Percentiles rank a stretch among this genome's conserved stretches.
These are phyloP conservation scores for Macquaria australasica DNA, from an alignment of 2,113 vertebrate genomes.

Conservation along the genomic window DNA sequence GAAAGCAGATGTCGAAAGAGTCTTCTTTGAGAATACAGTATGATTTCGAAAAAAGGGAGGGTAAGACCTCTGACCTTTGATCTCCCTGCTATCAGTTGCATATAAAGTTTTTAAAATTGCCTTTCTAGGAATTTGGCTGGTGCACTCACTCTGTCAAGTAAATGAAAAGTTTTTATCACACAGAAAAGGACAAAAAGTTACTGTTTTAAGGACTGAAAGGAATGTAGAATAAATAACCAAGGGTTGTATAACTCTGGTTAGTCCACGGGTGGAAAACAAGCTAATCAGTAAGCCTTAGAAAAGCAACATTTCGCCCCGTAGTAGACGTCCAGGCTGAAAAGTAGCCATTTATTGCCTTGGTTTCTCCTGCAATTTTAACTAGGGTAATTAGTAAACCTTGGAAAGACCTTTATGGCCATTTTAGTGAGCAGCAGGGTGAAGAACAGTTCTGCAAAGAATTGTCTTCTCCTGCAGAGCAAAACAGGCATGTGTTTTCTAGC, in stretches of 20 bases:
- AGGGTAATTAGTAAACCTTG: conserved; percentile 43
- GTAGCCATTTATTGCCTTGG: conserved; percentile 47
- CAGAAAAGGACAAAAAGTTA: too few species aligned
- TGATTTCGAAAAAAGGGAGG: background rate
- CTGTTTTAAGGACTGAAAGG: too few species aligned
- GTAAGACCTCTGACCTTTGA: conserved; percentile 12
- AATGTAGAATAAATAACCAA: background rate
- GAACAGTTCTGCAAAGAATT: background rate
- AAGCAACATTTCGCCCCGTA: background rate
- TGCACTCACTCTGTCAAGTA: background rate
- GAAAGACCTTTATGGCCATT: conserved; percentile 28
- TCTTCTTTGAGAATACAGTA: background rate
- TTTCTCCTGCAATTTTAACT: conserved; percentile 23
- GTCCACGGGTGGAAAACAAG: conserved; percentile 11
- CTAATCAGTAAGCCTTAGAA: conserved; percentile 34
- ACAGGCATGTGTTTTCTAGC: background rate
- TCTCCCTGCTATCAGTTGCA: background rate
- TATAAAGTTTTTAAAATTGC: background rate
- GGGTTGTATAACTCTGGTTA: background rate
- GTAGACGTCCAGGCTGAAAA: background rate
- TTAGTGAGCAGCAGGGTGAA: conserved; percentile 7
- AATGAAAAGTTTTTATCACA: background rate
- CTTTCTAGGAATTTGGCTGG: background rate
- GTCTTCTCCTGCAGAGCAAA: conserved; percentile 21
- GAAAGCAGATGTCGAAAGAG: background rate